Base-by-base conservation (phyloP, 1,140 invertebrate species). In the Drosophila orosa region DNA sequence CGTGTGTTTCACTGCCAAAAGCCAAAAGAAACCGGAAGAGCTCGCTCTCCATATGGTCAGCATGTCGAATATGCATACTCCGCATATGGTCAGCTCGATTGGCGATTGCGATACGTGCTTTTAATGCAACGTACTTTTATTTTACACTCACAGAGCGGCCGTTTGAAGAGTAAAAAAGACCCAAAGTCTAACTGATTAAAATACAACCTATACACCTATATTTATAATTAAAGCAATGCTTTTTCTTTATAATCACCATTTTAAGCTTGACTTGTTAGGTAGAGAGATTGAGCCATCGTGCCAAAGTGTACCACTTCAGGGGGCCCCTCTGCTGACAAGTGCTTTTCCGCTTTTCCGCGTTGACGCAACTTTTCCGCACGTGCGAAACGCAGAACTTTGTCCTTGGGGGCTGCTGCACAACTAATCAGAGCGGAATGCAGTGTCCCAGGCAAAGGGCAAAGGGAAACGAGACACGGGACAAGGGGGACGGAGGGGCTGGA, bases 381-480 rank as follows among this genome's bases (percentile, higher is more conserved):
- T 59, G 44, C 56, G 29, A n/a, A 50, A 22, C 27, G 6, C 12
- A 60, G 33, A 68, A 66, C 35, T 60, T 52, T 27, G 65, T 54
- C 65, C 60, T 60, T 66, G 61, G 60, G 60, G 63, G 37, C 61
- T 42, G 61, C 60, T 66, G 65, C 61, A 29, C 57, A 39, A 68
- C 65, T 68, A 66, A 68, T 68, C 65, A 61, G 61, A 65, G 61
- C 61, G 61, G 56, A 65, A 61, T 68, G 61, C 65, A 67, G 60
- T 31, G 22, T 15, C 17, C 31, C 15, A 3, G 15, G 10, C 45
- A 27, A 19, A 33, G 29, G 31, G 33, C 19, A 24, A 22, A 5
- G 17, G 13, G 48, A 58, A 24, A 37, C 15, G 19, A n/a, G 39
- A 42, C 17, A 17, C n/a, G 42, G 58, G 29, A 48, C 13, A 25